Percentiles rank a stretch among this genome's conserved stretches.
Evolutionary conservation across 2,113 vertebrate species (phyloP).

Genomic region (Elachura formosa): DNA sequence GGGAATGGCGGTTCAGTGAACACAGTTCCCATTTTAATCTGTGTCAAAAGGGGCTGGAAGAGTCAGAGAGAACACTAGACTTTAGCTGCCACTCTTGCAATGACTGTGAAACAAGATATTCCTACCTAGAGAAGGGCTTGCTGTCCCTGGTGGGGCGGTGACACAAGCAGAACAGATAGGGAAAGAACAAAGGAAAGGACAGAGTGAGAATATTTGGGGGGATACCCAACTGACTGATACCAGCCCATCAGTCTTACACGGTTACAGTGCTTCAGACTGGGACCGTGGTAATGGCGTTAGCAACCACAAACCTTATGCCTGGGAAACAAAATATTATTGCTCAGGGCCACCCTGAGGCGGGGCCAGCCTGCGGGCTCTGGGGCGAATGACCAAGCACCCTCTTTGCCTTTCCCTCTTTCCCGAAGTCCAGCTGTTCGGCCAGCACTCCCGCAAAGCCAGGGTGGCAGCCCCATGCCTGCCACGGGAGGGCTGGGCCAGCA

Average conservation of each 20-base stretch:
- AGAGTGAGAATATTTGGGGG: background rate
- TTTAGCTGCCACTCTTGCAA: background rate
- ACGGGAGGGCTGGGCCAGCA: background rate
- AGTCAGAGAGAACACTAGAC: background rate
- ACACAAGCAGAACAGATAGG: background rate
- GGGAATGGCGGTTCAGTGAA: background rate
- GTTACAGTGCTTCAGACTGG: background rate
- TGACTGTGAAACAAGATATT: background rate
- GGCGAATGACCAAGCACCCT: accelerated
- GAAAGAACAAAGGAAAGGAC: background rate
- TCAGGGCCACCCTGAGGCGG: background rate
- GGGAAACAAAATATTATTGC: background rate
- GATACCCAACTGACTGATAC: background rate
- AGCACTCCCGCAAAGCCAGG: background rate
- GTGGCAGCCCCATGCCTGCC: background rate
- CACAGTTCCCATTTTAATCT: background rate
- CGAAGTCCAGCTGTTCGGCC: accelerated
- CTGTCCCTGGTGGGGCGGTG: background rate
- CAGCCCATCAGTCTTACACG: background rate
- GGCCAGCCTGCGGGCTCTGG: background rate
- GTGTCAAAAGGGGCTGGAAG: background rate
- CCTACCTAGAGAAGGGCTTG: background rate
- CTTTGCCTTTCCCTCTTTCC: accelerated
- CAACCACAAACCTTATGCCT: background rate
- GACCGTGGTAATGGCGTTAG: background rate